Evolutionary conservation across 2,797 vertebrate genomes (phyloP), one percentile per base, ranked within the genome.

Genomic region (Momotus momota): DNA sequence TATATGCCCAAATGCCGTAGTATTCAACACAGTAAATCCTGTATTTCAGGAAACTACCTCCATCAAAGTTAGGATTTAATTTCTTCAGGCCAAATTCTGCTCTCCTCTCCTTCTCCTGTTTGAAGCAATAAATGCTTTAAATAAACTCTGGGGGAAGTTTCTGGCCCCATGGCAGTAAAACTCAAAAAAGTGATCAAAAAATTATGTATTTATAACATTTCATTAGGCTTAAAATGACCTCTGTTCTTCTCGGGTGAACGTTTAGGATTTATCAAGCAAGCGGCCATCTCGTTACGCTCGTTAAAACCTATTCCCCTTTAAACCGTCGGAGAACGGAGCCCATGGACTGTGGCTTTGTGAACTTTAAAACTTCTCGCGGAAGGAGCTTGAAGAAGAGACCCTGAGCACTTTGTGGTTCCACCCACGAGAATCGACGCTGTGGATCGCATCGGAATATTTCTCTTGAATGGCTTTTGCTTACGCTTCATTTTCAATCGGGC

Each of bases 381-480:
- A 70, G 46, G 27, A 75, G 29, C 51, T 80, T 2, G 5, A 48
- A 5, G 7, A 29, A 10, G 48, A 41, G 49, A 15, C 16, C 65
- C 1, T 55, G 26, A 94, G 60, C 14, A 3, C 60, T 10, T 0
- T 14, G 1, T 5, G 23, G 49, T 57, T 71, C 13, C 45, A 21
- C 13, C 66, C n/a, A 13, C 3, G 13, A 72, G 48, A 43, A 71
- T 31, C 57, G 70, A 6, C 13, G 0, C 18, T 16, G 25, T 2
- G 22, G 41, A 82, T 54, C 45, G 69, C 48, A 48, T 73, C 49
- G 52, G 64, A 79, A 25, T 77, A 77, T 48, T 85, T 90, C 82
- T 93, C 49, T 80, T 88, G 18, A 29, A 65, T 75, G 84, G 77
- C 93, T 97, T 98, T 96, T 97, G 97, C 97, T 98, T 98, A 97